These are phyloP conservation scores for Rhineura floridana DNA, from an alignment of 2,113 vertebrate species.

Conservation along the genomic window DNA sequence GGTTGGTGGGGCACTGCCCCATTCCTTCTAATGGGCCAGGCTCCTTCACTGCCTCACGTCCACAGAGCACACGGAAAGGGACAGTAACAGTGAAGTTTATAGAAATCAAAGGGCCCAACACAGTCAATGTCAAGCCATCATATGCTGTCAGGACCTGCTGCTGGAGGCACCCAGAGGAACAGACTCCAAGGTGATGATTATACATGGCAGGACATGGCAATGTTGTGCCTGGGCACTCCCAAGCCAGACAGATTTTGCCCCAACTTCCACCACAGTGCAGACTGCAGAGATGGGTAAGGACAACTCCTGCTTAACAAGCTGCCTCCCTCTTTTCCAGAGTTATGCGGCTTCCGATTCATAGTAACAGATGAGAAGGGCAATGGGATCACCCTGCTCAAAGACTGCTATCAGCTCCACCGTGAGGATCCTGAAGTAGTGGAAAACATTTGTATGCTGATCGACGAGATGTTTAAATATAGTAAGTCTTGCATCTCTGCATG, in stretches of 20 bases:
- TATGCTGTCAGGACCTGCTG: background rate
- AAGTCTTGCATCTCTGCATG: slow-evolving; percentile 13
- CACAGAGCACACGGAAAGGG: background rate
- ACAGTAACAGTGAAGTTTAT: background rate
- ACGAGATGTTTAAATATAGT: slow-evolving; percentile 69
- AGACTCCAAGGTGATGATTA: too few species aligned
- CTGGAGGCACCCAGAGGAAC: background rate
- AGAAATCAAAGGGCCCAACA: background rate
- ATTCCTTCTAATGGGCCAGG: too few species aligned
- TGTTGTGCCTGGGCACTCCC: background rate
- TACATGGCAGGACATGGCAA: background rate
- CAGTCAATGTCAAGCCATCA: background rate
- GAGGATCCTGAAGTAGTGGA: slow-evolving; percentile 68
- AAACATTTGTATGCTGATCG: slow-evolving; percentile 68
- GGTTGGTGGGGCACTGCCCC: too few species aligned
- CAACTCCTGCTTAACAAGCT: too few species aligned
- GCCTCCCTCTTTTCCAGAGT: slow-evolving; percentile 62
- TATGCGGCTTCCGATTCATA: slow-evolving; percentile 64
- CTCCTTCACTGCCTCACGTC: too few species aligned
- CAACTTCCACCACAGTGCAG: background rate
- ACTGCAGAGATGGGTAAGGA: too few species aligned
- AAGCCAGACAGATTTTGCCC: background rate
- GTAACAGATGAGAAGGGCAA: slow-evolving; percentile 24
- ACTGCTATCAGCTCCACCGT: slow-evolving; percentile 36
- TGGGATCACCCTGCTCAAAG: slow-evolving; percentile 58